Evolutionary conservation across 2,797 vertebrate species (phyloP).

Genomic region (Chrosomus eos): DNA sequence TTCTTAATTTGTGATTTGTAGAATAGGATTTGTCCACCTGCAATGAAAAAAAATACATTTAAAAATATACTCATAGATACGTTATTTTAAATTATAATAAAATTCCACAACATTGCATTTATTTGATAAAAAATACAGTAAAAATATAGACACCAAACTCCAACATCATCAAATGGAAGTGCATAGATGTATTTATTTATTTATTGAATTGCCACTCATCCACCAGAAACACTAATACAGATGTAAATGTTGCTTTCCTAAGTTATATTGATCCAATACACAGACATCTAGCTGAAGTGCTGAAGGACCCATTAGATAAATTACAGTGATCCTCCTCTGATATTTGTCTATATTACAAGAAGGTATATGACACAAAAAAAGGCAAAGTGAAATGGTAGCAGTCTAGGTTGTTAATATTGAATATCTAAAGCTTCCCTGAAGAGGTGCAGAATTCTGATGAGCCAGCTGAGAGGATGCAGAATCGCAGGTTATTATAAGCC

Average conservation of each 20-base stretch:
- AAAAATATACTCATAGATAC: no score
- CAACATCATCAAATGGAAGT: background rate
- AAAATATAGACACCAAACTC: no score
- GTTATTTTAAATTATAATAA: no score
- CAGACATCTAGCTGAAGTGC: background rate
- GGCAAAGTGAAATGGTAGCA: conserved; percentile 46
- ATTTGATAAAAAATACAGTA: no score
- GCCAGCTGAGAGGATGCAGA: conserved; percentile 57
- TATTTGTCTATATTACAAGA: conserved; percentile 29
- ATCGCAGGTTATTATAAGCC: conserved; percentile 52
- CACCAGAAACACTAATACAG: background rate
- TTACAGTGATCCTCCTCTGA: background rate
- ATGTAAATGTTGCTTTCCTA: background rate
- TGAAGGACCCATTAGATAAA: background rate
- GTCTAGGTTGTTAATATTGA: conserved; percentile 66
- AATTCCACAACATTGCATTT: no score
- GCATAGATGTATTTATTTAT: background rate
- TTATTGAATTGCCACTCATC: background rate
- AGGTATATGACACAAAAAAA: conserved; percentile 56
- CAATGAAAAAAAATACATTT: no score
- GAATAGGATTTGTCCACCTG: no score
- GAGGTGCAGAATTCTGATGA: conserved; percentile 64
- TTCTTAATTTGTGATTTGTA: no score
- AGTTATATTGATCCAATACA: background rate
- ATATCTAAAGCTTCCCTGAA: conserved; percentile 63